A percentile compares a stretch with the other conserved stretches of the same genome.
Evolutionary conservation across 2,797 vertebrate species (phyloP).

Genomic region (Anomalospiza imberbis): DNA sequence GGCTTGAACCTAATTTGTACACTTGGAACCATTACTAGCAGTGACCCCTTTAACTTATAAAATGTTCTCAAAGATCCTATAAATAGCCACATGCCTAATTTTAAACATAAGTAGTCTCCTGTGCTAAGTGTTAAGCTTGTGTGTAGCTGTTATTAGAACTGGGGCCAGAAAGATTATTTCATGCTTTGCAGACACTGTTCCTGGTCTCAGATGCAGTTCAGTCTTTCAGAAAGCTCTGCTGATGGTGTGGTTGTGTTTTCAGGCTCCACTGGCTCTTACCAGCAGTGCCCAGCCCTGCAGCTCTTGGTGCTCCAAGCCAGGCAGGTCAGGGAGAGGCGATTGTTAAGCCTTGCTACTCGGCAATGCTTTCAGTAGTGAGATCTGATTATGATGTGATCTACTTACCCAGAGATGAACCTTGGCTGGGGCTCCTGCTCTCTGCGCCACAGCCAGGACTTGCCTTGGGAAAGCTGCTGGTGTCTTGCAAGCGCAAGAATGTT

Average conservation of each 20-base stretch:
- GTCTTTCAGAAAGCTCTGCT: neutral
- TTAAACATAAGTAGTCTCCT: conserved; percentile 26
- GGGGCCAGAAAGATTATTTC: neutral
- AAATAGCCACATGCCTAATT: conserved; percentile 29
- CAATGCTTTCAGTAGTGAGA: conserved; percentile 7
- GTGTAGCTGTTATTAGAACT: neutral
- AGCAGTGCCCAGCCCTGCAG: neutral
- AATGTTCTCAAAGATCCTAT: conserved; percentile 16
- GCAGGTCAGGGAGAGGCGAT: neutral
- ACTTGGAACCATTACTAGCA: neutral
- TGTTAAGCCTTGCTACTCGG: conserved; percentile 12
- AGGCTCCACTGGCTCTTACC: neutral
- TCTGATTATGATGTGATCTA: conserved; percentile 21
- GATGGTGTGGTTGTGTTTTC: neutral
- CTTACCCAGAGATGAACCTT: conserved; percentile 30
- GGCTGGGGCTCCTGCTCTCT: neutral
- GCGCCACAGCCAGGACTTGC: neutral
- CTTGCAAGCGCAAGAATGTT: neutral
- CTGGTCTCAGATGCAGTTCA: neutral
- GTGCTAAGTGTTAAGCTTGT: neutral
- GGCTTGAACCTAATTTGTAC: neutral
- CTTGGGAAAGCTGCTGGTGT: neutral
- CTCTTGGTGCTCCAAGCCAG: neutral
- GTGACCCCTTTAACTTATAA: conserved; percentile 32
- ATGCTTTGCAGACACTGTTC: neutral